Evolutionary conservation across 2,888 invertebrate genomes (phyloP), one percentile per base, ranked within the genome.

Genomic region (Entomobrya multifasciata): DNA sequence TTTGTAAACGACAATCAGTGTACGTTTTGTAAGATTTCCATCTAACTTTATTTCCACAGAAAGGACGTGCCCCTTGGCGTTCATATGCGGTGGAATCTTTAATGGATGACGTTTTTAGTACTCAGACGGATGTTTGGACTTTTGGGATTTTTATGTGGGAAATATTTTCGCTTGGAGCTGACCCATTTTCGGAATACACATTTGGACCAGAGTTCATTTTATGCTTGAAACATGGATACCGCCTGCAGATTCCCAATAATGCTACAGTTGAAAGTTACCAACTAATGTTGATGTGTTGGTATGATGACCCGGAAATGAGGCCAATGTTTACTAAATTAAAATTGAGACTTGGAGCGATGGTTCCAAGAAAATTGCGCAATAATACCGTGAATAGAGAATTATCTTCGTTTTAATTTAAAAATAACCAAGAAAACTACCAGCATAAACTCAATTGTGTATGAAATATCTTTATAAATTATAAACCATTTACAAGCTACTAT

Each of bases 71-170:
- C 22, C 81, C 81, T 0, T 81, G 81, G 81, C 17, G 81, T 2
- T 81, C 57, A 55, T 57, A 17, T 67, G 81, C 81, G 0, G 17
- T 81, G 0, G 81, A 81, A 15, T 67, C 81, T 22, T 44, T 81
- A 2, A 4, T 81, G 3, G 81, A 81, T 25, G 81, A 81, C 27
- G 20, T 81, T 1, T 81, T 81, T 15, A 47, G 52, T 17, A 36
- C 70, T n/a, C 22, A 67, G 27, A 41, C 70, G 6, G 81, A 81
- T 20, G 70, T 70, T 13, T 81, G 81, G 81, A 81, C 70, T 1
- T 81, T 55, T 70, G 81, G 70, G 15, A 27, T 81, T n/a, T 81
- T 81, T 44, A 44, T 72, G 55, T 81, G 81, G 81, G 81, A 81
- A 30, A 22, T 70, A 4, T 81, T 81, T 17, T 70, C 72, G 1